Conservation (phyloP, 1,140 invertebrate genomes). For the Drosophila sulfurigaster region DNA sequence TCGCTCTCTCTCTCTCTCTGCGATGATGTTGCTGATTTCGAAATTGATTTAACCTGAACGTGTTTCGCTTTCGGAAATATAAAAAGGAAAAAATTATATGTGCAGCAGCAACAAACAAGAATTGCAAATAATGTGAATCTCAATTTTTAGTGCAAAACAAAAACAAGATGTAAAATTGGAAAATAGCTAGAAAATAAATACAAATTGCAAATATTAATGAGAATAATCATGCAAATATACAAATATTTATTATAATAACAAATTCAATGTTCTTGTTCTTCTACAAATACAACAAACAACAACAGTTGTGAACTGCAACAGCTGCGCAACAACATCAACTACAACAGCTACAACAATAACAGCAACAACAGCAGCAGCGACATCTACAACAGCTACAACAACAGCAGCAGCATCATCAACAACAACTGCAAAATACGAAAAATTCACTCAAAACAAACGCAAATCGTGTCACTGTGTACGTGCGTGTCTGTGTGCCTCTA, state of each 20-base stretch:
- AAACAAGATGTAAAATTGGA: constrained; percentile 39
- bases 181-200: constrained; percentile 41
- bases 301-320: constrained; percentile 54
- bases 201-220: constrained; percentile 16
- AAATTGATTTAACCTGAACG: constrained; percentile 68
- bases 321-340: constrained; percentile 41
- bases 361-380: constrained; percentile 37
- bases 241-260: constrained; percentile 23
- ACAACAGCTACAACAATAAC: constrained; percentile 25
- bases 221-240: constrained; percentile 19
- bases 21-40: constrained; percentile 63
- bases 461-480: constrained; percentile 68
- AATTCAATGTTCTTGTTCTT: constrained; percentile 31
- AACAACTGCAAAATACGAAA: constrained; percentile 44
- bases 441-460: constrained; percentile 51
- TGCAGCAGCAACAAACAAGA: constrained; percentile 26
- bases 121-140: constrained; percentile 31
- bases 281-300: constrained; percentile 34
- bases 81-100: neutral
- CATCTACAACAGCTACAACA: constrained; percentile 32
- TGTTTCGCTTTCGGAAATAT: constrained; percentile 51
- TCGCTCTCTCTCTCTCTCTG: constrained; percentile 18
- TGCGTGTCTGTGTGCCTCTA: constrained; percentile 21
- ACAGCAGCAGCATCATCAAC: constrained; percentile 16
- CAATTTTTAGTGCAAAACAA: constrained; percentile 30